Evolutionary conservation across 1,140 invertebrate species (phyloP).

Genomic region (Pemphigus obesinymphae): DNA sequence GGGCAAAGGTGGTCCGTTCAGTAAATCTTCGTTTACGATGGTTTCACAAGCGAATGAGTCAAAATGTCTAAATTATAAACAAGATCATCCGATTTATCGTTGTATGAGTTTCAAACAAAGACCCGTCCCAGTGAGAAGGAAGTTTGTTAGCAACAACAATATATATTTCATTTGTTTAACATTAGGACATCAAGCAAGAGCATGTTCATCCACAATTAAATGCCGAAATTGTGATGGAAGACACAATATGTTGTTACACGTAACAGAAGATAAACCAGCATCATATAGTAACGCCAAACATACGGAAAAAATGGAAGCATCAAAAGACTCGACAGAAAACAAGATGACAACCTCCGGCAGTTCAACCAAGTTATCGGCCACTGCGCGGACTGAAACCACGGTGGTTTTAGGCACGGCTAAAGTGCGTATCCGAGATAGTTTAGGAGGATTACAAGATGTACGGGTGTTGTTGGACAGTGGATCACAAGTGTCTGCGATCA

Average conservation of each 20-base stretch:
- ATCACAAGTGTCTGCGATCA: too few relatives aligned
- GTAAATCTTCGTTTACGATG: neutral
- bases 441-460: too few relatives aligned
- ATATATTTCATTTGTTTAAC: neutral
- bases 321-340: neutral
- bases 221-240: too few relatives aligned
- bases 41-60: neutral
- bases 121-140: neutral
- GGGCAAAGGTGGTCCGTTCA: neutral
- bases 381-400: too few relatives aligned
- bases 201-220: too few relatives aligned
- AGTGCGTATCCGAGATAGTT: too few relatives aligned
- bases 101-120: neutral
- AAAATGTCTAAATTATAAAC: neutral
- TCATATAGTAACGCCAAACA: neutral
- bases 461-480: too few relatives aligned
- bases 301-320: too few relatives aligned
- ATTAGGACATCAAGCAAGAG: neutral
- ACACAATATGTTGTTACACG: neutral
- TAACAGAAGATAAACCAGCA: neutral
- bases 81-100: neutral
- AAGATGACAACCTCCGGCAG: neutral
- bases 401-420: too few relatives aligned
- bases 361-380: neutral
- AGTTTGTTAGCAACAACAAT: neutral